Percentiles rank a stretch among this genome's conserved stretches.
phyloP scores from a whole-genome alignment of 2,888 invertebrate genomes.

The Cryptus armator region DNA sequence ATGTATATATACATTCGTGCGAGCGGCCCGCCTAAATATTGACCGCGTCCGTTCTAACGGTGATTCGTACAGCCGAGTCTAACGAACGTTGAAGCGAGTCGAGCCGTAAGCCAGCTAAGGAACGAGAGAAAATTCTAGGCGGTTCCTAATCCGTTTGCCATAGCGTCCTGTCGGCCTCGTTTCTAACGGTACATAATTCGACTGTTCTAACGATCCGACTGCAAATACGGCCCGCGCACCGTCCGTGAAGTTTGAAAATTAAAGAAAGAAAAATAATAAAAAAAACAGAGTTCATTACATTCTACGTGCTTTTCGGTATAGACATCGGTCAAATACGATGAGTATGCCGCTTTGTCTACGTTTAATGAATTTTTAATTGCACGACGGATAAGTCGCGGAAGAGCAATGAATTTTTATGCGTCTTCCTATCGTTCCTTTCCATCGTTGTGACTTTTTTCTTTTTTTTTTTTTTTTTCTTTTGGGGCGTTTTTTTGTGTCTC shows the following conservation, averaged over 20 bases:
- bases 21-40: conserved; percentile 50
- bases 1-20: conserved; percentile 23
- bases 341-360: conserved; percentile 40
- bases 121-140: conserved; percentile 5
- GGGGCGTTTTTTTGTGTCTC: neutral
- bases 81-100: conserved; percentile 40
- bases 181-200: conserved; percentile 61
- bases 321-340: conserved; percentile 15
- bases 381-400: conserved; percentile 17
- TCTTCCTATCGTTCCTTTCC: neutral
- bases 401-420: conserved; percentile 22
- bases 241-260: conserved; percentile 52
- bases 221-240: conserved; percentile 51
- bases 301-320: conserved; percentile 1
- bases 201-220: conserved; percentile 62
- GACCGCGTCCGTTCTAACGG: conserved; percentile 68
- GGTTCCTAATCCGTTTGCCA: conserved; percentile 52
- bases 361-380: conserved; percentile 63
- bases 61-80: conserved; percentile 44
- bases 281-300: conserved; percentile 20
- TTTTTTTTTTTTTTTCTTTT: conserved; percentile 2
- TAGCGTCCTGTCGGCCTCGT: conserved; percentile 60
- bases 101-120: conserved; percentile 5
- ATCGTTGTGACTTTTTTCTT: neutral
- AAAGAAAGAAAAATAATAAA: conserved; percentile 22